Base-by-base conservation (phyloP, 2,113 vertebrate species). In the Zapus hudsonius region DNA sequence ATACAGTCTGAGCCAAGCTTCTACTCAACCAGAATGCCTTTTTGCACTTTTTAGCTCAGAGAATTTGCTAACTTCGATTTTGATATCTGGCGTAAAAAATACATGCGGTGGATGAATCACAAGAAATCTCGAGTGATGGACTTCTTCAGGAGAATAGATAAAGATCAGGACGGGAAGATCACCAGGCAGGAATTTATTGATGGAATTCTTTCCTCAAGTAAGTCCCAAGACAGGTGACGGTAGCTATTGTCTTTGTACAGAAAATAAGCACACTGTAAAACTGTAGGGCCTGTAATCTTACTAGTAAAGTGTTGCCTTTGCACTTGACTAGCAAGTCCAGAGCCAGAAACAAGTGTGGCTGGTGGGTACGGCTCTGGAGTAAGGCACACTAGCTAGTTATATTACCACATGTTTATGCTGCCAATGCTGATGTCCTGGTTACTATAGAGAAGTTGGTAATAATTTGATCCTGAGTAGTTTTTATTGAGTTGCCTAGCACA, bases 101-200 rank as follows among this genome's bases (percentile, higher is more conserved):
- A 99, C 97, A 99, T 99, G 99, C 98, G 99, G 20, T 99, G 99
- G 99, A 99, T 99, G 99, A 99, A 99, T 97, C 99, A 99, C 94
- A 99, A 99, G 96, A 99, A 99, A 96, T 99, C 99, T 23, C 98
- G 99, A 0, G 99, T 99, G 93, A 99, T 99, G 99, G 99, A 99
- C 97, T 99, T 99, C 97, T 99, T 99, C 97, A 98, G 99, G 22
- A 99, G 99, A 91, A 99, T 99, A 66, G 99, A 99, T 96, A 99
- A 99, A 97, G 99, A 99, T 97, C 99, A 99, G 95, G 99, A 99
- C 85, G 99, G 99, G 86, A 99, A 99, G 94, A 99, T 99, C 97
- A 99, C 99, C 13, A 98, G 99, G 17, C 99, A 99, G 97, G 99
- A 99, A 97, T 99, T 99, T 95, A 99, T 99, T 0, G 99, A 99